Evolutionary conservation across 2,888 invertebrate species (phyloP), one percentile per base, ranked within the genome.

Genomic region (Tenodera sinensis): DNA sequence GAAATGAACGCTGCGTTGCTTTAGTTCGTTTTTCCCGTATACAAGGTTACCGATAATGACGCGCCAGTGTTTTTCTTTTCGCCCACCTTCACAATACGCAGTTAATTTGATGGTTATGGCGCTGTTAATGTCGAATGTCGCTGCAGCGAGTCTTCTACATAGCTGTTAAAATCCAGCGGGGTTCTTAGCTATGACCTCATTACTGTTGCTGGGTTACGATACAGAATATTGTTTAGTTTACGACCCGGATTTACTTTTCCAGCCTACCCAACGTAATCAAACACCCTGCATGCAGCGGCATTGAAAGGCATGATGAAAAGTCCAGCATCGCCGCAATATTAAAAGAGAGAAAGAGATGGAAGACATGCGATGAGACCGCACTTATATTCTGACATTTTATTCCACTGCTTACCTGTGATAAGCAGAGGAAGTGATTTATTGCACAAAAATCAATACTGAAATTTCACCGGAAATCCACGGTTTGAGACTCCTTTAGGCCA

Each of bases 51-150:
- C 54, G 54, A 71, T 71, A 71, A 71, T 71, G 54, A 71, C 54
- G 20, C 25, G 54, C 20, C 54, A 71, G 54, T 71, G 20, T 71
- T 71, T 71, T 71, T 71, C 54, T 71, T 15, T 20, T 71, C 42
- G 14, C 54, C 54, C 54, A 71, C 54, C 54, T 71, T 71, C 87
- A 87, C 83, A 83, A 87, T 83, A 15, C 34, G n/a, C 82, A 82
- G 27, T 87, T 87, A 82, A 87, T 87, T 87, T 87, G 82, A 87
- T 87, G 83, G 87, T 87, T 87, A 83, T 87, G 87, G 83, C 25
- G 28, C 82, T 25, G n/a, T 87, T 87, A 86, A 87, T 34, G 82
- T 82, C 34, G n/a, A 25, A 82, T 87, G 87, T 34, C 83, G 87
- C 15, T 3, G 84, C 28, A 20, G 42, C 30, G 34, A 34, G 84